Conservation (phyloP, 2,888 invertebrate species). For the Torymus aiolomorphi region DNA sequence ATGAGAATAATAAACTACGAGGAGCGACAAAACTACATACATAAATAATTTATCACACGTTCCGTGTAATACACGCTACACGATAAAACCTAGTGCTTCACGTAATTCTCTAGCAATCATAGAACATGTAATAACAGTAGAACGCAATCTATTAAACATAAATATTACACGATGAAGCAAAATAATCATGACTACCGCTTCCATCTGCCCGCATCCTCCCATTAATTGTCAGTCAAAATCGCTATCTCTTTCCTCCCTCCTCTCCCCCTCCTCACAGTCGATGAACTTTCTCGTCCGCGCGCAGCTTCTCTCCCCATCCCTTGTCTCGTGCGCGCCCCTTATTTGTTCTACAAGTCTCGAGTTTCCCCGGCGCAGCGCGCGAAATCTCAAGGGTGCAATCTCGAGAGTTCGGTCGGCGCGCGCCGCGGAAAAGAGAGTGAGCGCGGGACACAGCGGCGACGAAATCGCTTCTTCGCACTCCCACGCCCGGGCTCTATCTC, state of each 20-base stretch:
- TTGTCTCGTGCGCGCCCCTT: neutral
- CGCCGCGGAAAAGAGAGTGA: neutral
- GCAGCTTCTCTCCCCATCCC: no score
- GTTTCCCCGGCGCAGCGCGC: neutral
- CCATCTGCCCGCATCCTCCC: neutral
- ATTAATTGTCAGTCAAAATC: constrained; percentile 9
- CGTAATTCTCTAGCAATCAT: no score
- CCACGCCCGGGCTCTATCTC: constrained; percentile 10
- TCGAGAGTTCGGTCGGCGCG: constrained; percentile 14
- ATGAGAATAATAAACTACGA: no score
- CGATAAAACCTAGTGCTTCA: no score
- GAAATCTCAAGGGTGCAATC: constrained; percentile 34
- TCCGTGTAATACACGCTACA: no score
- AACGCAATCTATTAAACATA: no score
- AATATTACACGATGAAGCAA: no score
- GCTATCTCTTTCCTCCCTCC: neutral
- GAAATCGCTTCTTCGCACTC: constrained; percentile 14
- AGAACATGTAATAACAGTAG: neutral
- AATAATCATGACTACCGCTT: no score
- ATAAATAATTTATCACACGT: no score
- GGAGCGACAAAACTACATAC: no score
- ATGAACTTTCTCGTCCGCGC: constrained; percentile 6
- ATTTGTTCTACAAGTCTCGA: constrained; percentile 26
- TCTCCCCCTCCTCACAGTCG: neutral
- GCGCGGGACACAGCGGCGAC: neutral